A percentile compares a stretch with the other conserved stretches of the same genome.
Evolutionary conservation across 2,113 vertebrate genomes (phyloP).

Genomic region (Anguilla japonica): DNA sequence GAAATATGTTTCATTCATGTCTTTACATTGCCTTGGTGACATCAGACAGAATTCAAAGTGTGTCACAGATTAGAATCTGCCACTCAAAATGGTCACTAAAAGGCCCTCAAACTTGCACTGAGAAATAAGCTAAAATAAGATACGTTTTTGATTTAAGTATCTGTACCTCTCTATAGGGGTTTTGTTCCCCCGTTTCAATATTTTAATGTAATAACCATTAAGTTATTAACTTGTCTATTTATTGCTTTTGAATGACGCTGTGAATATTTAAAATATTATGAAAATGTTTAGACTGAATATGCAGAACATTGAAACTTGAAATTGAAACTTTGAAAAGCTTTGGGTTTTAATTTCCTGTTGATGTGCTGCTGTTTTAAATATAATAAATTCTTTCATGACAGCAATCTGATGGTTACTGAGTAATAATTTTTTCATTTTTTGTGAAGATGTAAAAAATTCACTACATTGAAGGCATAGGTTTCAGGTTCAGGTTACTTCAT

Average conservation of each 20-base stretch:
- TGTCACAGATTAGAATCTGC: too few relatives aligned
- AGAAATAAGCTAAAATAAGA: background rate
- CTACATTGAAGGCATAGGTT: too few relatives aligned
- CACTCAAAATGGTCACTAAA: too few relatives aligned
- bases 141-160: background rate
- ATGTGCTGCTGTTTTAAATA: background rate
- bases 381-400: background rate
- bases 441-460: background rate
- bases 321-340: background rate
- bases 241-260: background rate
- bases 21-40: too few relatives aligned
- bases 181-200: background rate
- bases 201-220: background rate
- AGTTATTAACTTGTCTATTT: background rate
- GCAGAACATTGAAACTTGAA: too few relatives aligned
- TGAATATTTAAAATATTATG: background rate
- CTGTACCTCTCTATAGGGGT: background rate
- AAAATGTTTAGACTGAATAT: too few relatives aligned
- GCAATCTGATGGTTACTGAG: background rate
- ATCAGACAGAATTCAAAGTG: too few relatives aligned
- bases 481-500: too few relatives aligned
- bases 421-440: conserved; percentile 4
- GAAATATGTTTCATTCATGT: too few relatives aligned
- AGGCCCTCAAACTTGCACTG: background rate
- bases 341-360: background rate